Evolutionary conservation across 2,888 invertebrate species (phyloP), one percentile per base, ranked within the genome.

Genomic region (Microctonus aethiopoides): DNA sequence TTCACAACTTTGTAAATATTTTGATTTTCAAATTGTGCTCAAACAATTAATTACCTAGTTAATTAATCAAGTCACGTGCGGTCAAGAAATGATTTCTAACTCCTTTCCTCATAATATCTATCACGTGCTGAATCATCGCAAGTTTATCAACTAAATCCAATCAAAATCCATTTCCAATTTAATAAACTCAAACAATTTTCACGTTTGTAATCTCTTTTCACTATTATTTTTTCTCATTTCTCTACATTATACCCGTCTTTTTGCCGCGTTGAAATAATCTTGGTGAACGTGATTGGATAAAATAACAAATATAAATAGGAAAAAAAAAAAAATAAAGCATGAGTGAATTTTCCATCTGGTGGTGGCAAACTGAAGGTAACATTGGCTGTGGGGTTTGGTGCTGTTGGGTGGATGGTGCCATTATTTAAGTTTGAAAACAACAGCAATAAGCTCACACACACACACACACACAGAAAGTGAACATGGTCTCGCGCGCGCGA

Each of bases 361-460:
- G 16, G 16, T 57, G 57, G n/a, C 10, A 57, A 32, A 26, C 13
- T n/a, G 29, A 56, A 29, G 32, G 29, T 32, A 16, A 16, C n/a
- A 46, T 46, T 46, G 46, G 46, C 16, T 16, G 16, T 46, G 13
- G 39, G n/a, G n/a, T 46, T 46, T 46, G 16, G 6, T 46, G 16
- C 46, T 46, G 16, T 46, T 46, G 41, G 39, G 66, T 36, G 20
- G 41, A 68, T 51, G 34, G 63, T 46, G 70, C 75, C 74, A 80
- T 84, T 81, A 82, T 81, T 81, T 80, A 72, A 80, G 78, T 84
- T 65, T 79, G 81, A 78, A 78, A 84, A 84, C 81, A 84, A 84
- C 78, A 76, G 82, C 84, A 84, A 84, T 84, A 85, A 83, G 77
- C 77, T 74, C 74, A 62, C 51, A n/a, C n/a, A n/a, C n/a, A n/a